A percentile compares a stretch with the other conserved stretches of the same genome.
phyloP scores from a whole-genome alignment of 2,888 invertebrate genomes.

The Mechanitis messenoides region DNA sequence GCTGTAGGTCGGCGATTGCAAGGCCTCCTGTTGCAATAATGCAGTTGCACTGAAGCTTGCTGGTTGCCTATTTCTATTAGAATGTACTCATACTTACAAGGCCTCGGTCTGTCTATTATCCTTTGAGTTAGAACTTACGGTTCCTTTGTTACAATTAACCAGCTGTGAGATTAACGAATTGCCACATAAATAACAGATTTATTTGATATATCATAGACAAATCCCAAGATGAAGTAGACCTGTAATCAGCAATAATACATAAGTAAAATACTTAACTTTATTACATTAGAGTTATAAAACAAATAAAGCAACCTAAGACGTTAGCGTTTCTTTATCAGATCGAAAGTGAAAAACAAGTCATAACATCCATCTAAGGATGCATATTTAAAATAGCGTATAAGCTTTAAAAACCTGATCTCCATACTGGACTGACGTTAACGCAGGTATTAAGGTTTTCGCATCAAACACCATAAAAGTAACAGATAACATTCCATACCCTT shows the following conservation, averaged over 20 bases:
- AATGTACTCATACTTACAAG: constrained; percentile 45
- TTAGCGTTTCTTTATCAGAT: not conserved
- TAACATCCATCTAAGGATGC: constrained; percentile 3
- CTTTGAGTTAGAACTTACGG: constrained; percentile 12
- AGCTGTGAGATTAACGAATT: not conserved
- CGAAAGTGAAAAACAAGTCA: constrained; percentile 9
- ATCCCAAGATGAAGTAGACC: too few species aligned
- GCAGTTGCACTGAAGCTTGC: constrained; percentile 64
- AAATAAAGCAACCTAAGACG: too few species aligned
- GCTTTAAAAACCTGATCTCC: constrained; percentile 18
- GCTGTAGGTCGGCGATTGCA: constrained; percentile 67
- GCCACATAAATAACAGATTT: not conserved
- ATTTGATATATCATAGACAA: too few species aligned
- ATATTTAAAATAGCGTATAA: constrained; percentile 5
- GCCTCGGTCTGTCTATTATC: constrained; percentile 26
- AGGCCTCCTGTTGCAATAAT: constrained; percentile 69
- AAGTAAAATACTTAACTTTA: too few species aligned
- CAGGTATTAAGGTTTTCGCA: constrained; percentile 10
- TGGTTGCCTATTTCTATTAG: constrained; percentile 35
- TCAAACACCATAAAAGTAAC: constrained; percentile 18
- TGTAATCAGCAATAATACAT: too few species aligned
- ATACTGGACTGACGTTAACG: constrained; percentile 11
- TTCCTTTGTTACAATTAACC: constrained; percentile 10
- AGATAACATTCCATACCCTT: constrained; percentile 24
- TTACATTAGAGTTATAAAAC: not conserved